Evolutionary conservation across 2,113 vertebrate genomes (phyloP), one percentile per base, ranked within the genome.

Genomic region (Mirounga angustirostris): DNA sequence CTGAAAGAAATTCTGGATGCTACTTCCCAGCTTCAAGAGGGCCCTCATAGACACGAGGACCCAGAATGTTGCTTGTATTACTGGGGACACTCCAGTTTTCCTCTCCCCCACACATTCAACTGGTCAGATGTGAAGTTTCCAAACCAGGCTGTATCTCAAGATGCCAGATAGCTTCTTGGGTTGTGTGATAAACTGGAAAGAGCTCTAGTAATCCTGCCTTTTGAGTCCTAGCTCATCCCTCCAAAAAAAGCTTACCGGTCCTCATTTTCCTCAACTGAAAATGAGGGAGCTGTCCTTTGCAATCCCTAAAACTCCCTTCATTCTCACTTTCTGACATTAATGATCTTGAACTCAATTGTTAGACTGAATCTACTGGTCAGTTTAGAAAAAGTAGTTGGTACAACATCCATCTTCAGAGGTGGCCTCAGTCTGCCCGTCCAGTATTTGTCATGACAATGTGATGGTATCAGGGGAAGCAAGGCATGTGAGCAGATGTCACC

Each of bases 61-160:
- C 21, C 46, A n/a, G 26, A 33, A 26, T 8, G 13, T 19, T 69
- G 69, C 54, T 22, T 16, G 46, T 16, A 3, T 9, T 14, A 2
- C 4, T 7, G 14, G 24, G 12, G 59, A 43, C 5, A 89, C 5
- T 21, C 12, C 0, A 0, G 14, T 61, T 69, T 21, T 43, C 24
- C 11, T 54, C 52, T 5, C 33, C 15, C 33, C 12, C 16, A 30
- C 30, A 15, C 24, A 24, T 46, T 46, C 13, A 5, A 58, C 3
- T 36, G n/a, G 4, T 81, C 43, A 46, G 26, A n/a, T 11, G 28
- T 18, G 19, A 76, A 10, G 11, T 58, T 85, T 36, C 21, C 0
- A 4, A 74, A 4, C 18, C 8, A 28, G 43, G 13, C n/a, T 78
- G 9, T 43, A 1, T 14, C 59, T 83, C 18, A n/a, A 12, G 33